Conservation (phyloP, 2,113 vertebrate genomes). For the Mus spicilegus region DNA sequence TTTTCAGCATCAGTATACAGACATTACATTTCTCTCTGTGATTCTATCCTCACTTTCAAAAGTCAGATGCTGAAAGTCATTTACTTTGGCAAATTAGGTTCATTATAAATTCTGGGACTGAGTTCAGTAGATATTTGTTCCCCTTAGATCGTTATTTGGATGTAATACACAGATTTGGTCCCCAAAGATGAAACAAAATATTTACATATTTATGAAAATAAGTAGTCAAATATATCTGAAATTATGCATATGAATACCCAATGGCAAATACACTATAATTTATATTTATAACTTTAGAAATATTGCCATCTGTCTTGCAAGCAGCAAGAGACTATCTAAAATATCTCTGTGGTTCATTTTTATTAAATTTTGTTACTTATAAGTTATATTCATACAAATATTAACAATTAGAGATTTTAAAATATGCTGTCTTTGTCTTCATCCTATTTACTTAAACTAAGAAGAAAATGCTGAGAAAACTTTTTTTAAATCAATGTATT, state of each 20-base stretch:
- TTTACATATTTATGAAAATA: constrained; percentile 82
- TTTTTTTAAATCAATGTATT: not conserved
- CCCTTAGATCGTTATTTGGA: constrained; percentile 71
- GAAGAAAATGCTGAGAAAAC: not conserved
- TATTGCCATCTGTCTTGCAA: constrained; percentile 80
- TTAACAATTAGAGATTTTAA: constrained; percentile 26
- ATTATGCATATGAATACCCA: constrained; percentile 81
- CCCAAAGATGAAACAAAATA: constrained; percentile 79
- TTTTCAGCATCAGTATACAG: not conserved
- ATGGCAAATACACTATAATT: constrained; percentile 80
- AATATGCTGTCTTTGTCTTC: not conserved
- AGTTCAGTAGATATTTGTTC: constrained; percentile 66
- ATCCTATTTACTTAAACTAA: not conserved
- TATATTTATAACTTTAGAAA: constrained; percentile 85
- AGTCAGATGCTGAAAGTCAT: constrained; percentile 66
- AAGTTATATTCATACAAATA: constrained; percentile 78
- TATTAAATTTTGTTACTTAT: constrained; percentile 76
- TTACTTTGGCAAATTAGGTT: constrained; percentile 64
- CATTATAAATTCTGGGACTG: constrained; percentile 70
- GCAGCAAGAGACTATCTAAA: constrained; percentile 75
- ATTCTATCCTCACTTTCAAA: constrained; percentile 49
- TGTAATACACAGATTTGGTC: constrained; percentile 71
- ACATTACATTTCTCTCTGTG: constrained; percentile 21
- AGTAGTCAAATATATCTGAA: constrained; percentile 76
- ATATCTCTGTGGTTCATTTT: constrained; percentile 75